Base-by-base conservation (phyloP, 2,113 vertebrate species). In the Scortum barcoo region DNA sequence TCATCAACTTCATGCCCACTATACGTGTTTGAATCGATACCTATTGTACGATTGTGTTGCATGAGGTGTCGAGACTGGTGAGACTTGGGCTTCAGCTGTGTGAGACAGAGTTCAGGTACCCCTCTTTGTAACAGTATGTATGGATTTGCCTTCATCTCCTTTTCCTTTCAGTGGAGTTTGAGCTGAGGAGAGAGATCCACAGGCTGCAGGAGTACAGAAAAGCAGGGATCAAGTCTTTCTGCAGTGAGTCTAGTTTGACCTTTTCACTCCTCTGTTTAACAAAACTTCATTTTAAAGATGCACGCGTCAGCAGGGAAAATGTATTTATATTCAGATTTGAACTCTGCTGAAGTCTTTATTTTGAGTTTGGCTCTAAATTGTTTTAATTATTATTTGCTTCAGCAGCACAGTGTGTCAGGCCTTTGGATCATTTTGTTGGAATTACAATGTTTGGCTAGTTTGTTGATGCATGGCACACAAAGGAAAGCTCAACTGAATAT, bases 151-250 rank as follows among this genome's bases (percentile, higher is more conserved):
- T 71, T 76, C 20, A 19, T 77, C 68, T 81, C 36, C 10, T 68
- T 68, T 60, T 63, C 20, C 36, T 80, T 86, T 7, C 93, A 99
- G 98, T 99, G 95, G 98, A 99, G 92, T 99, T 99, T 93, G 98
- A 99, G 92, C 95, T 99, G 90, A 94, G 97, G 81, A 96, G 95
- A 78, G 98, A 99, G 93, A 98, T 99, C 89, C 95, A 90, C 87
- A 89, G 97, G 30, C 96, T 99, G 8, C 97, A 99, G 93, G 97
- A 99, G 87, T 99, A 99, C 93, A 95, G 97, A 89, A 95, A 92
- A 72, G 97, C 97, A 62, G 97, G 98, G 63, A 97, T 99, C 95
- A 98, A 97, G 93, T 98, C 96, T 72, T 99, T 99, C 94, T 98
- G 97, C 87, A 97, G 98, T 99, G 95, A 97, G 97, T 97, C 70